Percentiles rank a stretch among this genome's conserved stretches.
Conservation (phyloP, 2,113 vertebrate species). For the Terrapene triunguis region DNA sequence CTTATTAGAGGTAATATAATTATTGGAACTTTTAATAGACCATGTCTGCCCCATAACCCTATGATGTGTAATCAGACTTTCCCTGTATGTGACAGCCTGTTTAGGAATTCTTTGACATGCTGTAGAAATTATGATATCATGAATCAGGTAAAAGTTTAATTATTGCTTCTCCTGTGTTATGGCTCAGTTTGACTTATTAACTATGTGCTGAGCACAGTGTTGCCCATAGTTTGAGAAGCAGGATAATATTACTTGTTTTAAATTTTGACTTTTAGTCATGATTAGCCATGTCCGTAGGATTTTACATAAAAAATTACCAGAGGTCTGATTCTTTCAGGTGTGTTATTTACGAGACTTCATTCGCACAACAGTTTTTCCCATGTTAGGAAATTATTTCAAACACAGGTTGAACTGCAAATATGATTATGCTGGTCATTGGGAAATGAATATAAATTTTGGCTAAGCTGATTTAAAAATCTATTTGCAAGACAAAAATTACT, state of each 20-base stretch:
- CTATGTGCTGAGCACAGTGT: neutral
- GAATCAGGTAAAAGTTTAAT: neutral
- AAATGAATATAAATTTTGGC: neutral
- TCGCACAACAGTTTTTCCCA: neutral
- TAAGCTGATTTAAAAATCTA: neutral
- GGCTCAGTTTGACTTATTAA: neutral
- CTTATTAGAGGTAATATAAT: constrained; percentile 92
- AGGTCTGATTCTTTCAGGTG: neutral
- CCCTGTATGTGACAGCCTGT: neutral
- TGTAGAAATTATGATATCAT: neutral
- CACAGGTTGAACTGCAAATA: neutral
- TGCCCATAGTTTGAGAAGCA: neutral
- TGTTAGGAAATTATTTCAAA: neutral
- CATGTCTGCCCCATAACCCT: neutral
- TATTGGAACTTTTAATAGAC: neutral
- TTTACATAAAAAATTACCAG: neutral
- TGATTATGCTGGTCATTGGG: neutral
- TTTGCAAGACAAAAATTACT: neutral
- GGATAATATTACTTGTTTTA: neutral
- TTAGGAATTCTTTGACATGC: neutral
- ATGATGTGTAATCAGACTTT: neutral
- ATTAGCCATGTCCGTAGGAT: neutral
- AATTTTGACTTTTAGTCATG: neutral
- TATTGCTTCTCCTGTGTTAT: neutral
- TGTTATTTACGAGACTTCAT: rapidly evolving